Evolutionary conservation across 2,113 vertebrate species (phyloP).

Genomic region (Ovis canadensis): DNA sequence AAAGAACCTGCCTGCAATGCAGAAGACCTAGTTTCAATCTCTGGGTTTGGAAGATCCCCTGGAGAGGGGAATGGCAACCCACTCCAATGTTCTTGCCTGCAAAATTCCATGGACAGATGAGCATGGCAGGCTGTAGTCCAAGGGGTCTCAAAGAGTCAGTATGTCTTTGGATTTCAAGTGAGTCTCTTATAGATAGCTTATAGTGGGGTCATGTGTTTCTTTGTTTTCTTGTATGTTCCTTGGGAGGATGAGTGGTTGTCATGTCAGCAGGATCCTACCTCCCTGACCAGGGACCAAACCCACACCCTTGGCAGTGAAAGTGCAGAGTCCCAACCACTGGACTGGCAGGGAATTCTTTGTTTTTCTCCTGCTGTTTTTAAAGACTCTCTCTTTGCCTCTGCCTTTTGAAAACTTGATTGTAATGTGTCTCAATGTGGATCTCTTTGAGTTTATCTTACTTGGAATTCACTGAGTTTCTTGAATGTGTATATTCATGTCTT

Average conservation of each 20-base stretch:
- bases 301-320: not conserved
- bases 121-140: not conserved
- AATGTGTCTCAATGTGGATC: not conserved
- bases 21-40: not conserved
- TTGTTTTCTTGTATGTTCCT: not conserved
- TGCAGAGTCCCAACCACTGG: not conserved
- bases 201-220: not conserved
- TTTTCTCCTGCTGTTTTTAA: not conserved
- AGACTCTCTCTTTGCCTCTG: not conserved
- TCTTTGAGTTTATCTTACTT: not conserved
- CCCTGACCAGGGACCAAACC: not conserved
- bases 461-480: not conserved
- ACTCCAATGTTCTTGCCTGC: not conserved
- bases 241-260: not conserved
- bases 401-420: not conserved
- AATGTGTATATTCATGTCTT: not conserved
- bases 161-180: not conserved
- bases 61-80: not conserved
- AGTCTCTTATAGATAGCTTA: not conserved
- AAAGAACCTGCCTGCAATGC: not conserved
- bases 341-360: not conserved
- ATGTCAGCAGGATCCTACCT: not conserved
- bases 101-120: not conserved
- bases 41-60: not conserved
- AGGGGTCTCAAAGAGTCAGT: not conserved